phyloP scores from a whole-genome alignment of 2,888 invertebrate genomes.

The Hedychridium roseum region DNA sequence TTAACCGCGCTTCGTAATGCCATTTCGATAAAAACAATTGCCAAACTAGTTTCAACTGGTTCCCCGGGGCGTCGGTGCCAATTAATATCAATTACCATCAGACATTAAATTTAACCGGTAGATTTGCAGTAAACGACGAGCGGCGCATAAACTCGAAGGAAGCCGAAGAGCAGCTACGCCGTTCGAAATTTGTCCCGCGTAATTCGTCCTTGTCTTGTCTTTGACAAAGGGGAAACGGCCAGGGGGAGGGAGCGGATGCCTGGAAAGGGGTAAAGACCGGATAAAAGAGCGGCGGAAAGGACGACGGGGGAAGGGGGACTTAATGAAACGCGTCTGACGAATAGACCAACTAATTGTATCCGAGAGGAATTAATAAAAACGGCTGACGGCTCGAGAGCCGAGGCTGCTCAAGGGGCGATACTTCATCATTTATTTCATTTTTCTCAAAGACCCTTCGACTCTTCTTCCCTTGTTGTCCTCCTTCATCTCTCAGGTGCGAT shows the following conservation, averaged over 20 bases:
- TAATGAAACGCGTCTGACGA: slow-evolving; percentile 63
- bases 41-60: too few relatives aligned
- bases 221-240: slow-evolving; percentile 6
- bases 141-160: not conserved
- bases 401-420: slow-evolving; percentile 39
- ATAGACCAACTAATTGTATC: slow-evolving; percentile 64
- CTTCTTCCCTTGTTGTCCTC: slow-evolving; percentile 28
- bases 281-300: slow-evolving; percentile 27
- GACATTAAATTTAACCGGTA: too few relatives aligned
- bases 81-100: too few relatives aligned
- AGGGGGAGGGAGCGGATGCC: slow-evolving; percentile 26
- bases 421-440: slow-evolving; percentile 57
- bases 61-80: too few relatives aligned
- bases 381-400: slow-evolving; percentile 44
- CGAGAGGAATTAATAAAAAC: slow-evolving; percentile 63
- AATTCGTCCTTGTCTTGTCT: slow-evolving; percentile 3
- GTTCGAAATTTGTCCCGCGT: slow-evolving; percentile 9
- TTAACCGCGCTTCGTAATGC: too few relatives aligned
- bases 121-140: too few relatives aligned
- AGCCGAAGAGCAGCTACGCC: not conserved
- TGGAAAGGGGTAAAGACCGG: slow-evolving; percentile 43
- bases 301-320: slow-evolving; percentile 41
- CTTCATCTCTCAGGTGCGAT: slow-evolving; percentile 28
- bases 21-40: too few relatives aligned
- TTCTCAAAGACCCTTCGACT: slow-evolving; percentile 42